Evolutionary conservation across 2,797 vertebrate genomes (phyloP).

Genomic region (Nannoperca obscura): DNA sequence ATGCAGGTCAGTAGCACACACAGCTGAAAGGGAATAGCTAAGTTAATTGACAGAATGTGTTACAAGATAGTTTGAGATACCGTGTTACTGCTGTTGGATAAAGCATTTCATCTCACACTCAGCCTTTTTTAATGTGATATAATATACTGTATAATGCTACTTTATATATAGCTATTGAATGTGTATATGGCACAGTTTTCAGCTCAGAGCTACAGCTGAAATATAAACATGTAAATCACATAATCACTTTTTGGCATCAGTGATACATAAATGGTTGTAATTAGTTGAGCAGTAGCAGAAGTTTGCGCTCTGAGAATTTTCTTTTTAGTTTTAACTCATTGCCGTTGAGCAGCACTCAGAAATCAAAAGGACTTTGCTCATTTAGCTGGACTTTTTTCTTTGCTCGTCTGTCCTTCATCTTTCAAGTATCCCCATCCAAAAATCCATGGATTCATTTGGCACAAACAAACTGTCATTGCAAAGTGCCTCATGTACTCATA

Average conservation of each 20-base stretch:
- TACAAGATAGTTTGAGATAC: slow-evolving; percentile 10
- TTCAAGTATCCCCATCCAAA: neutral
- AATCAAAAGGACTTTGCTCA: slow-evolving; percentile 21
- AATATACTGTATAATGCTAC: no score
- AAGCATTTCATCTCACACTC: neutral
- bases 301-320: slow-evolving; percentile 15
- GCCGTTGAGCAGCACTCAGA: neutral
- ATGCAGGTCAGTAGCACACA: slow-evolving; percentile 70
- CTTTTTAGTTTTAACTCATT: neutral
- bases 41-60: neutral
- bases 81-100: neutral
- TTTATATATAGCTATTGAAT: slow-evolving; percentile 8
- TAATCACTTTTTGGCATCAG: neutral
- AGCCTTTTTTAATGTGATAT: neutral
- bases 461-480: neutral
- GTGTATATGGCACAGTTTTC: neutral
- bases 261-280: slow-evolving; percentile 2
- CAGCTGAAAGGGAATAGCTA: slow-evolving; percentile 11
- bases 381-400: slow-evolving; percentile 10
- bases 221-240: slow-evolving; percentile 5
- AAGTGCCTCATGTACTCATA: neutral
- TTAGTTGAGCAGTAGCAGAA: slow-evolving; percentile 10
- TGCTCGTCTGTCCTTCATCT: slow-evolving; percentile 1
- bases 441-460: neutral
- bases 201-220: neutral